Conservation (phyloP, 2,888 invertebrate genomes). For the Stenchaetothrips biformis region DNA sequence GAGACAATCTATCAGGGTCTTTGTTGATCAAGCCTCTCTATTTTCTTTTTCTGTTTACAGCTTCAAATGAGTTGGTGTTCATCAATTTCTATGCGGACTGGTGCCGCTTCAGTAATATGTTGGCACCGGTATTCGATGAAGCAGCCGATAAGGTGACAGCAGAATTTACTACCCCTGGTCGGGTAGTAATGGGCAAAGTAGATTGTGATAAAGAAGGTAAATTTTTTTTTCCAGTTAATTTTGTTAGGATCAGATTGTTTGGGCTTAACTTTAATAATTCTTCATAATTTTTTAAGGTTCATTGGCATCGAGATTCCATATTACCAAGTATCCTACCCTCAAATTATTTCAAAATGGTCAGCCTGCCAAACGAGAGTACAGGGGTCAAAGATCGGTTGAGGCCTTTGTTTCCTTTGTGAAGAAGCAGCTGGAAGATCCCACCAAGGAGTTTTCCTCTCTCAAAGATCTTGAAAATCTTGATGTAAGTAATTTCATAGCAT, state of each 20-base stretch:
- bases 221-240: constrained; percentile 35
- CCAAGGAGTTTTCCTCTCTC: constrained; percentile 68
- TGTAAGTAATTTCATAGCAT: constrained; percentile 43
- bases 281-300: constrained; percentile 49
- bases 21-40: background rate
- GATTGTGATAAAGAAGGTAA: constrained; percentile 91
- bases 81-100: constrained; percentile 99
- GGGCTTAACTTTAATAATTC: background rate
- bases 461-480: constrained; percentile 70
- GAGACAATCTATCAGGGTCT: too few relatives aligned
- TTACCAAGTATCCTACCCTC: constrained; percentile 96
- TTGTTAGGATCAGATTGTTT: background rate
- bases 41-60: constrained; percentile 55
- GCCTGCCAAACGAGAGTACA: constrained; percentile 82
- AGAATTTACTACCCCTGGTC: constrained; percentile 71
- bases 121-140: constrained; percentile 95
- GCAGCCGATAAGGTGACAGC: constrained; percentile 80
- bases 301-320: constrained; percentile 86
- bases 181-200: constrained; percentile 91
- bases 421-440: constrained; percentile 82
- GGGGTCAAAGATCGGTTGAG: constrained; percentile 81
- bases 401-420: constrained; percentile 84
- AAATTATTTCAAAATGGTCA: constrained; percentile 90
- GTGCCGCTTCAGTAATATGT: constrained; percentile 97
- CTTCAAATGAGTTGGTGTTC: constrained; percentile 92